A percentile compares a stretch with the other conserved stretches of the same genome.
Evolutionary conservation across 64 coral and sea anemone genomes (phyloP).

Genomic region (Hydrozoanthus tunicans): DNA sequence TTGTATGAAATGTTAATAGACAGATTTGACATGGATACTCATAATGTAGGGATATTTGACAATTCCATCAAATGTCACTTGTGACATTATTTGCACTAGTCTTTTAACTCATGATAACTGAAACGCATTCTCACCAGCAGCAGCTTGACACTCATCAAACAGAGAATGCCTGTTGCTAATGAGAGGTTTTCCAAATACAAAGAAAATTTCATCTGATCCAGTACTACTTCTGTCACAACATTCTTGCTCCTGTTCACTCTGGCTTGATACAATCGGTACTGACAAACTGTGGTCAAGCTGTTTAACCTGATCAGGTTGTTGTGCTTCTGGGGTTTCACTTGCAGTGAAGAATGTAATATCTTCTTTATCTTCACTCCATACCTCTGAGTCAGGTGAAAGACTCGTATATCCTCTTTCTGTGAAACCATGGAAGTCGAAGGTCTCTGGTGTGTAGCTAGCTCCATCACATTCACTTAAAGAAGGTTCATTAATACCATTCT

Average conservation of each 20-base stretch:
- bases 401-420: conserved; percentile 44
- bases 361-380: conserved; percentile 35
- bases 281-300: background rate
- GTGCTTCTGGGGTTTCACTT: conserved; percentile 1
- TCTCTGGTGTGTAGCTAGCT: conserved; percentile 4
- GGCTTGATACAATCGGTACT: background rate
- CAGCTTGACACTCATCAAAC: conserved; percentile 53
- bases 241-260: conserved; percentile 13
- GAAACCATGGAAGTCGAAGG: conserved; percentile 46
- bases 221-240: conserved; percentile 45
- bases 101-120: background rate
- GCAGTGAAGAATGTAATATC: conserved; percentile 22
- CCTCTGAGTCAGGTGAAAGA: conserved; percentile 40
- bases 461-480: background rate
- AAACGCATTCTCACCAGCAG: background rate
- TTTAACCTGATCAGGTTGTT: conserved; percentile 1
- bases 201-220: conserved; percentile 50
- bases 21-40: too few relatives aligned
- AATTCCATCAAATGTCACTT: too few relatives aligned
- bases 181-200: conserved; percentile 56
- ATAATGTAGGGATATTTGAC: too few relatives aligned
- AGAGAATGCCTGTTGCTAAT: conserved; percentile 25
- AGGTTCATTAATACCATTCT: background rate
- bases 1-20: too few relatives aligned
- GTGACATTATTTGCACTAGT: background rate